Conservation (phyloP, 1,140 invertebrate genomes). For the Nomia melanderi region DNA sequence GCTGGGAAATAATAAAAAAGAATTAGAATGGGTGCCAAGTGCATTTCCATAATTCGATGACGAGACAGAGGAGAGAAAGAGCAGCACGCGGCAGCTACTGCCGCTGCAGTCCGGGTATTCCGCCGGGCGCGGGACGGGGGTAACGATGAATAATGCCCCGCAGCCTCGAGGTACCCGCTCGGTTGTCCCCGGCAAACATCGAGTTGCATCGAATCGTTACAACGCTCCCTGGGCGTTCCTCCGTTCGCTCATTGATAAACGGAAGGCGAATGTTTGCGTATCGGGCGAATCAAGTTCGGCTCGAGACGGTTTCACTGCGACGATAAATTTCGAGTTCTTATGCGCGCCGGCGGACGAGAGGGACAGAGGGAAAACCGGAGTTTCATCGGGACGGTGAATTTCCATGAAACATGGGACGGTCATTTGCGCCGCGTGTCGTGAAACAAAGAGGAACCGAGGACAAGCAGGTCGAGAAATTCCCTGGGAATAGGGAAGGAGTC, state of each 20-base stretch:
- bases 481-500: conserved; percentile 12
- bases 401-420: neutral
- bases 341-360: too few relatives aligned
- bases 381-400: neutral
- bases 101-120: neutral
- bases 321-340: too few relatives aligned
- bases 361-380: neutral
- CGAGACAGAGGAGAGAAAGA: neutral
- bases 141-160: conserved; percentile 40
- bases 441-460: neutral
- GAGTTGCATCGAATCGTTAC: conserved; percentile 3
- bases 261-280: neutral
- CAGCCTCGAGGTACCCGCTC: neutral
- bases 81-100: neutral
- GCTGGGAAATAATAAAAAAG: conserved; percentile 58
- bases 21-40: conserved; percentile 54
- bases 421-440: neutral
- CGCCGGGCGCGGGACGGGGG: neutral
- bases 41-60: conserved; percentile 66
- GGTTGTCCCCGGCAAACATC: conserved; percentile 3
- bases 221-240: neutral
- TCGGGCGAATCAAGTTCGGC: neutral
- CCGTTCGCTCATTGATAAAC: neutral
- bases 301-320: too few relatives aligned
- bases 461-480: conserved; percentile 23